Evolutionary conservation across 2,113 vertebrate genomes (phyloP).

Genomic region (Aythya baeri): DNA sequence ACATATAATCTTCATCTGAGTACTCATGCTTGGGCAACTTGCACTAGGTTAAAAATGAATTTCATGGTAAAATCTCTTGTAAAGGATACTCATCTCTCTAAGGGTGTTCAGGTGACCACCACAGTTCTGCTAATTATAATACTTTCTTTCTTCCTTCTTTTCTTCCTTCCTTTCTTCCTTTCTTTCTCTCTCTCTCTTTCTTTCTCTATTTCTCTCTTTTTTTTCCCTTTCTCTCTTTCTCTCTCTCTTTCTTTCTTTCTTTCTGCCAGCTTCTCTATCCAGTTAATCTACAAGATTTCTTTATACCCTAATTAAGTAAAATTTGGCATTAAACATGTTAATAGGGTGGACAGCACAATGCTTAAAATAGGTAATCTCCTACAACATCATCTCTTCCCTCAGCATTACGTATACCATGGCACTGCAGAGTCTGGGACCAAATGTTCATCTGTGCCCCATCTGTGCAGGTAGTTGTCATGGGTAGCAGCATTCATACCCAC

Average conservation of each 20-base stretch:
- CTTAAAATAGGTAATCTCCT: neutral
- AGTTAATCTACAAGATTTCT: neutral
- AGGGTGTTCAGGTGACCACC: neutral
- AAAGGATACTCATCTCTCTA: neutral
- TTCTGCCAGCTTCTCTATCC: neutral
- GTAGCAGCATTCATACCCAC: neutral
- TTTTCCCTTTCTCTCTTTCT: neutral
- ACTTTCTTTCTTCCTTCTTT: neutral
- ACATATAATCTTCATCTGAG: neutral
- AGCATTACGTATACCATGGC: rapidly evolving
- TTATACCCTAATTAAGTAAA: neutral
- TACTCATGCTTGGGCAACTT: neutral
- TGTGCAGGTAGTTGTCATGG: neutral
- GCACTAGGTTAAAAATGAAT: neutral
- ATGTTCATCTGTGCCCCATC: neutral
- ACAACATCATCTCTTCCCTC: neutral
- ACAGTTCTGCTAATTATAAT: neutral
- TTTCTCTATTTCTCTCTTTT: too few species aligned
- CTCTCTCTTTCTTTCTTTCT: neutral
- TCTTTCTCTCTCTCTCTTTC: neutral
- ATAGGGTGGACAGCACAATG: rapidly evolving
- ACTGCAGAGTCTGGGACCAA: neutral
- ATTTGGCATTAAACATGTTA: neutral
- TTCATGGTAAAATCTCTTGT: neutral
- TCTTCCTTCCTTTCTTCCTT: too few species aligned